Conservation (phyloP, 2,888 invertebrate species). For the Tetragonisca angustula region DNA sequence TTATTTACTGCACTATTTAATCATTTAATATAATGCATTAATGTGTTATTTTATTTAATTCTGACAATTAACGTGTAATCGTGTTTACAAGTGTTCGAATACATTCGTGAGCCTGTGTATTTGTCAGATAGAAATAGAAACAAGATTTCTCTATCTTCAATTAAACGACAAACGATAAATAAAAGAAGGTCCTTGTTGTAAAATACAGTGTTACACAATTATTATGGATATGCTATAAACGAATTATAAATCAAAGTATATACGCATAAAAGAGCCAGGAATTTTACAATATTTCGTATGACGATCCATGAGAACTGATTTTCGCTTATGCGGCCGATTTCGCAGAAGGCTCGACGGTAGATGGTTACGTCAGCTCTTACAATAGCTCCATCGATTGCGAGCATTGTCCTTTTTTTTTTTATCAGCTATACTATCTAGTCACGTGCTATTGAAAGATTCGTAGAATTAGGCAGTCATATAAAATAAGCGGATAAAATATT, state of each 20-base stretch:
- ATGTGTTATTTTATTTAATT: no score
- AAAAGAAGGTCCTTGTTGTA: neutral
- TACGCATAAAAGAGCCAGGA: conserved; percentile 19
- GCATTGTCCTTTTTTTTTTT: conserved; percentile 55
- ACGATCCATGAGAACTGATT: conserved; percentile 47
- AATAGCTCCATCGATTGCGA: conserved; percentile 57
- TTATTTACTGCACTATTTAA: no score
- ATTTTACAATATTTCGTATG: conserved; percentile 56
- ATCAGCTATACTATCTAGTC: conserved; percentile 32
- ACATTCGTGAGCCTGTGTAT: no score
- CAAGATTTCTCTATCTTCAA: no score
- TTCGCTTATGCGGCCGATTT: conserved; percentile 63
- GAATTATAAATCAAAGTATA: neutral
- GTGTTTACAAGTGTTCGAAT: no score
- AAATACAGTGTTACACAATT: no score
- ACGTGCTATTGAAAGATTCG: conserved; percentile 36
- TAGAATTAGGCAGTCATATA: conserved; percentile 12
- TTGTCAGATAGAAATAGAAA: no score
- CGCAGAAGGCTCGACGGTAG: conserved; percentile 41
- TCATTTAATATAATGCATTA: no score
- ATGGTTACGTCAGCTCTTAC: conserved; percentile 57
- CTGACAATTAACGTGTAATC: no score
- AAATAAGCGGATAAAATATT: conserved; percentile 15
- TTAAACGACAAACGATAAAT: neutral
- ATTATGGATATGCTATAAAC: no score